Percentiles rank a stretch among this genome's conserved stretches.
phyloP scores from a whole-genome alignment of 2,113 vertebrate genomes.

The Lampris incognitus region DNA sequence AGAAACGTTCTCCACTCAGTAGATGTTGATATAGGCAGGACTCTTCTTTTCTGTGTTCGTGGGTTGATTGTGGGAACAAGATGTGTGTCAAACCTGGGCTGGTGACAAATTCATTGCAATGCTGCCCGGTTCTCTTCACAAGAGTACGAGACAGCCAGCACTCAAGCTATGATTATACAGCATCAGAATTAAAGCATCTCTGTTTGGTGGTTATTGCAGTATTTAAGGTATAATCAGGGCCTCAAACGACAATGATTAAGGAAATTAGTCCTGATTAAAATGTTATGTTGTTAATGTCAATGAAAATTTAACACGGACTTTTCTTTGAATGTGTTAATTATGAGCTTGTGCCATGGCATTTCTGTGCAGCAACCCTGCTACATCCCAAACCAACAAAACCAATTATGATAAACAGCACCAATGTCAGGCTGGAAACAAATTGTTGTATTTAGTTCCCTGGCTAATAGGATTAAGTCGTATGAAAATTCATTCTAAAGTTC shows the following conservation, averaged over 20 bases:
- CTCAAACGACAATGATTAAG: conserved; percentile 65
- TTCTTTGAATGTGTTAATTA: conserved; percentile 71
- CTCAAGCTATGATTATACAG: conserved; percentile 66
- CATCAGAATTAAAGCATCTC: conserved; percentile 56
- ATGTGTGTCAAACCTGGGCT: conserved; percentile 54
- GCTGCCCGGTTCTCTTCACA: conserved; percentile 50
- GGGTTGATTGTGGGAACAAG: conserved; percentile 36
- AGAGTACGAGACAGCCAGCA: conserved; percentile 55
- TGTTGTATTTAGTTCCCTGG: conserved; percentile 66
- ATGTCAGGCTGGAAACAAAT: conserved; percentile 65
- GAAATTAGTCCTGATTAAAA: conserved; percentile 78
- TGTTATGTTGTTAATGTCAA: conserved; percentile 66
- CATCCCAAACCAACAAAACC: conserved; percentile 36
- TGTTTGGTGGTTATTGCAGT: conserved; percentile 53
- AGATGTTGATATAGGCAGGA: conserved; percentile 18
- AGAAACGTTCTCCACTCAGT: conserved; percentile 27
- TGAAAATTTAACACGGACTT: conserved; percentile 73
- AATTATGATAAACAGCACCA: conserved; percentile 65
- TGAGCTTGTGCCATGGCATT: conserved; percentile 62
- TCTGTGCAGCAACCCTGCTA: conserved; percentile 53
- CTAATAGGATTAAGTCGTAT: conserved; percentile 65
- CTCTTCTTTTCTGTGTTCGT: not conserved
- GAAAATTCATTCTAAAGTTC: conserved; percentile 39
- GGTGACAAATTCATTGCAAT: conserved; percentile 71
- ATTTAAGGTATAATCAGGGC: conserved; percentile 67